phyloP scores from a whole-genome alignment of 2,888 invertebrate species.

The Apodemia mormo region DNA sequence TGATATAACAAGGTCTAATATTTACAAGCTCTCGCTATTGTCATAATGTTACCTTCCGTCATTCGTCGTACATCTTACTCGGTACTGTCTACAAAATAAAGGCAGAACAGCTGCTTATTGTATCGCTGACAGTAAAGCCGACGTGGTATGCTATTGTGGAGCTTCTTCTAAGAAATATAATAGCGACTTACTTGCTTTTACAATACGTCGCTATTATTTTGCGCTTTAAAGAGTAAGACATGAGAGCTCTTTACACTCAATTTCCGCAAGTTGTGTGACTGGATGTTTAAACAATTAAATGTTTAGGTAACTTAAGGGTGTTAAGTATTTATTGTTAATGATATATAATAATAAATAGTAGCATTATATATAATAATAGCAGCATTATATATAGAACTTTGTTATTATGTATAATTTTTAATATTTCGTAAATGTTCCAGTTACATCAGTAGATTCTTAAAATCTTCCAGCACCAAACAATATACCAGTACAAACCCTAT shows the following conservation, averaged over 20 bases:
- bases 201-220: slow-evolving; percentile 63
- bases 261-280: slow-evolving; percentile 36
- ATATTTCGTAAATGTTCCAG: no score
- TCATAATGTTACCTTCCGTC: slow-evolving; percentile 57
- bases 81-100: slow-evolving; percentile 58
- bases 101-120: slow-evolving; percentile 70
- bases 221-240: slow-evolving; percentile 56
- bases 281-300: slow-evolving; percentile 20
- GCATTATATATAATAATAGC: no score
- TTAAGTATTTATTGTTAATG: no score
- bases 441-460: no score
- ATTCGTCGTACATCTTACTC: slow-evolving; percentile 60
- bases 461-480: no score
- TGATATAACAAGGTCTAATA: not conserved
- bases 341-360: no score
- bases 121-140: slow-evolving; percentile 72
- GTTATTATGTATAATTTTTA: no score
- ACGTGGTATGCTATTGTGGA: slow-evolving; percentile 63
- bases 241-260: slow-evolving; percentile 49
- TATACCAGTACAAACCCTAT: no score
- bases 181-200: slow-evolving; percentile 70
- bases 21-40: slow-evolving; percentile 11
- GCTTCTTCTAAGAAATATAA: slow-evolving; percentile 68
- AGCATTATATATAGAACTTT: no score
- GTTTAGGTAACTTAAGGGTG: not conserved